phyloP scores from a whole-genome alignment of 1,140 invertebrate species.

The Drosophila serrata region DNA sequence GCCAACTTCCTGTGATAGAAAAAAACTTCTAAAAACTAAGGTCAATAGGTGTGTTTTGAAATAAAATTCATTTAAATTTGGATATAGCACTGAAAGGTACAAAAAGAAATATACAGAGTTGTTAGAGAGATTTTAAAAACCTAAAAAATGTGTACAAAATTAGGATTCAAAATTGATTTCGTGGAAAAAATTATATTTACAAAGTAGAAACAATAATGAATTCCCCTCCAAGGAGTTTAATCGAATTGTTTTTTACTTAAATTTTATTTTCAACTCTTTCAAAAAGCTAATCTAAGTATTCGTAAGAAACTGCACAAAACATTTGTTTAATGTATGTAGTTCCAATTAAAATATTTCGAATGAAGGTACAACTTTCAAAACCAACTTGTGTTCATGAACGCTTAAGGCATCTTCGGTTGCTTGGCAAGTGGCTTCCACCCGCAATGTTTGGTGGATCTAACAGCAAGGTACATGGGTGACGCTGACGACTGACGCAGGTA shows the following conservation, averaged over 20 bases:
- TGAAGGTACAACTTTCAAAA: slow-evolving; percentile 19
- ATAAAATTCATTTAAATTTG: not conserved
- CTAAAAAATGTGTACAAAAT: no score
- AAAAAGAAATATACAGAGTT: not conserved
- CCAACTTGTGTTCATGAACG: slow-evolving; percentile 5
- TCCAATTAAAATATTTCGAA: not conserved
- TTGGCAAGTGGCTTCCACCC: slow-evolving; percentile 59
- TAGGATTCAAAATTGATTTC: no score
- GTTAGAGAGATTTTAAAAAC: not conserved
- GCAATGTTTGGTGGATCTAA: slow-evolving; percentile 7
- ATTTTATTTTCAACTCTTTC: slow-evolving; percentile 10
- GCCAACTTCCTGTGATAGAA: slow-evolving; percentile 1
- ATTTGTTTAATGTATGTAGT: not conserved
- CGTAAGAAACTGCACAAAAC: not conserved
- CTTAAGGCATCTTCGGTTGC: slow-evolving; percentile 57
- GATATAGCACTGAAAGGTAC: not conserved
- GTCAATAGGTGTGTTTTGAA: not conserved
- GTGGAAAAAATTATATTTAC: no score
- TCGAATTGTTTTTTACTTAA: not conserved
- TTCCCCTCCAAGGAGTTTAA: not conserved
- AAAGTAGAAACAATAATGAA: not conserved
- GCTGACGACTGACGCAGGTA: slow-evolving; percentile 49
- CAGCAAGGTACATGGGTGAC: slow-evolving; percentile 69
- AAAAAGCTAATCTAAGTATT: not conserved
- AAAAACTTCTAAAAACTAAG: not conserved